Percentiles rank a stretch among this genome's conserved stretches.
These are phyloP conservation scores for Crenichthys baileyi DNA, from an alignment of 2,797 vertebrate genomes.

Conservation along the genomic window DNA sequence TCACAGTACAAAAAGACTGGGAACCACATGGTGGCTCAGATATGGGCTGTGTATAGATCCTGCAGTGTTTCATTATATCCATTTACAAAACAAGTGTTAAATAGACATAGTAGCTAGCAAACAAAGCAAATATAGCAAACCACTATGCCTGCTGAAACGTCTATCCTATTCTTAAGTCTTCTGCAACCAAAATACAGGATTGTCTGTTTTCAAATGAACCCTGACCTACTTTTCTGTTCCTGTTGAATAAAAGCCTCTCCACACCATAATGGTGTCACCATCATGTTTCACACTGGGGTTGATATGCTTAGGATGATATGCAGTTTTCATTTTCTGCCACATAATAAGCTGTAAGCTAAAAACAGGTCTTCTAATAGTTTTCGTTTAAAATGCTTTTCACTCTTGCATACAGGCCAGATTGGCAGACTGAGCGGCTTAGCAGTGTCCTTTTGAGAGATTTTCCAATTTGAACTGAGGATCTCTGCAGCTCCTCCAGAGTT, in stretches of 20 bases:
- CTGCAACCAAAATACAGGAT: not conserved
- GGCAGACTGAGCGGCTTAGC: too few relatives aligned
- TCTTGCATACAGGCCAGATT: not conserved
- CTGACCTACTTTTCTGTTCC: too few relatives aligned
- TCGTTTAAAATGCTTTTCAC: not conserved
- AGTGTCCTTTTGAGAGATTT: too few relatives aligned
- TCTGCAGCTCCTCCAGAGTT: too few relatives aligned
- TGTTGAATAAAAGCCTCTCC: not conserved
- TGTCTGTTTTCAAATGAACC: not conserved
- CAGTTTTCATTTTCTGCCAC: not conserved
- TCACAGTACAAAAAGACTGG: not conserved
- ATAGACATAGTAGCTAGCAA: not conserved
- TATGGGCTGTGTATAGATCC: not conserved
- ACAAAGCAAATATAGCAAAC: not conserved
- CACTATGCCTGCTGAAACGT: not conserved
- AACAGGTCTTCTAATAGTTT: not conserved
- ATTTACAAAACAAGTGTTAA: constrained; percentile 3
- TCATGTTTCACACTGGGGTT: not conserved
- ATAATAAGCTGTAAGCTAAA: not conserved
- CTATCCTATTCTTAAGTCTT: not conserved
- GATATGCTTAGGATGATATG: not conserved
- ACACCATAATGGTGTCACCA: not conserved
- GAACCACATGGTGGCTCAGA: not conserved
- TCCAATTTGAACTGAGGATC: too few relatives aligned
- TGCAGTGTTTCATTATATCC: not conserved